A percentile compares a stretch with the other conserved stretches of the same genome.
phyloP scores from a whole-genome alignment of 2,113 vertebrate species.

The Labeo rohita region DNA sequence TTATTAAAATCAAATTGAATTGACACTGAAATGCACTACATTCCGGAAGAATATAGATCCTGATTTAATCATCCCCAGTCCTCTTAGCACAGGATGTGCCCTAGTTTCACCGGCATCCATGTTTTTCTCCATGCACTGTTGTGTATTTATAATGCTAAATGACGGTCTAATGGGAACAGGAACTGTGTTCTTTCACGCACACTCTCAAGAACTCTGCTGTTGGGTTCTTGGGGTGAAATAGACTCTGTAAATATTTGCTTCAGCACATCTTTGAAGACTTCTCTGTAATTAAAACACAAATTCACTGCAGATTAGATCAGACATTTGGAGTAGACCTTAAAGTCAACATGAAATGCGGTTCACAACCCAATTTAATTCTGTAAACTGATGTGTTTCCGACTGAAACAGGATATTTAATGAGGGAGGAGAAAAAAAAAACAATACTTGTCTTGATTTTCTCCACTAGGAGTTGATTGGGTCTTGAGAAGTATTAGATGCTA shows the following conservation, averaged over 20 bases:
- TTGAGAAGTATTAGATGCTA: background rate
- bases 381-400: background rate
- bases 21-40: background rate
- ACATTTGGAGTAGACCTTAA: background rate
- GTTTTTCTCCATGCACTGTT: slow-evolving; percentile 11
- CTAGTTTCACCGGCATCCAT: background rate
- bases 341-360: background rate
- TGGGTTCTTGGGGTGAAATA: background rate
- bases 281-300: background rate
- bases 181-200: background rate
- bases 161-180: slow-evolving; percentile 8
- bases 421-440: background rate
- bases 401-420: background rate
- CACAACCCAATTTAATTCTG: background rate
- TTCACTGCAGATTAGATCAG: background rate
- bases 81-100: background rate
- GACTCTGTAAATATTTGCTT: slow-evolving; percentile 10
- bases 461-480: background rate
- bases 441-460: background rate
- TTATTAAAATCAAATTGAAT: background rate
- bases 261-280: background rate
- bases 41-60: background rate
- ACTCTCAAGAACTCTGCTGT: background rate
- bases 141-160: slow-evolving; percentile 27
- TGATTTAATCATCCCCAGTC: background rate